phyloP scores from a whole-genome alignment of 2,113 vertebrate species.

The Eurypyga helias region DNA sequence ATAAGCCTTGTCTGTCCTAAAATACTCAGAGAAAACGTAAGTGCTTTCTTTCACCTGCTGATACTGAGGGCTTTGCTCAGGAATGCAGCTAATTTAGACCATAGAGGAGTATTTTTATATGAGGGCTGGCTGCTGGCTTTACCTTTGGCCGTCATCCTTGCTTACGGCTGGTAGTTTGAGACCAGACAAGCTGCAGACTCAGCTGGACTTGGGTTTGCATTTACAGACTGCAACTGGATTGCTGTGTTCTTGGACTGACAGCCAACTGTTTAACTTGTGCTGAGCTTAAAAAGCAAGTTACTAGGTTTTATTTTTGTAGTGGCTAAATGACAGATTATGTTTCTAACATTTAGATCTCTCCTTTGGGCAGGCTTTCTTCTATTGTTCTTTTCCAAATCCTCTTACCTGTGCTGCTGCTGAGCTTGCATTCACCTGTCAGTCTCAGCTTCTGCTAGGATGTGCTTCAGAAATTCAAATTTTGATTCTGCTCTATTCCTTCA shows the following conservation, averaged over 20 bases:
- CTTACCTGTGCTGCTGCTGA: not conserved
- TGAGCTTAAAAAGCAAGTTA: not conserved
- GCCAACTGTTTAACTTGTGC: not conserved
- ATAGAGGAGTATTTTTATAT: not conserved
- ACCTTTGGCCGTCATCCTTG: conserved; percentile 1
- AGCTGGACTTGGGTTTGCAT: not conserved
- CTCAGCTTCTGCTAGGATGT: not conserved
- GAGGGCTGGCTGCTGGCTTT: not conserved
- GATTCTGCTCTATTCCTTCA: not conserved
- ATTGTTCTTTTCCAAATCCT: not conserved
- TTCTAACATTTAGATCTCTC: not conserved
- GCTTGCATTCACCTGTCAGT: not conserved
- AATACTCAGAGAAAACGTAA: not conserved
- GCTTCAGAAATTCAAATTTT: not conserved
- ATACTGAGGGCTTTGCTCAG: not conserved
- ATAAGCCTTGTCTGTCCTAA: not conserved
- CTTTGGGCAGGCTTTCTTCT: not conserved
- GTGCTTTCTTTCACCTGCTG: not conserved
- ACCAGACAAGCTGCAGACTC: conserved; percentile 40
- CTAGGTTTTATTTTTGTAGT: not conserved
- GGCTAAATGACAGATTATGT: not conserved
- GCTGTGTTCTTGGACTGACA: not conserved
- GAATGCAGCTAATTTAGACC: not conserved
- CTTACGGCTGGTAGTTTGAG: conserved; percentile 8
- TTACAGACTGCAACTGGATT: not conserved